These are phyloP conservation scores for Alectura lathami DNA, from an alignment of 2,113 vertebrate genomes.

Conservation along the genomic window DNA sequence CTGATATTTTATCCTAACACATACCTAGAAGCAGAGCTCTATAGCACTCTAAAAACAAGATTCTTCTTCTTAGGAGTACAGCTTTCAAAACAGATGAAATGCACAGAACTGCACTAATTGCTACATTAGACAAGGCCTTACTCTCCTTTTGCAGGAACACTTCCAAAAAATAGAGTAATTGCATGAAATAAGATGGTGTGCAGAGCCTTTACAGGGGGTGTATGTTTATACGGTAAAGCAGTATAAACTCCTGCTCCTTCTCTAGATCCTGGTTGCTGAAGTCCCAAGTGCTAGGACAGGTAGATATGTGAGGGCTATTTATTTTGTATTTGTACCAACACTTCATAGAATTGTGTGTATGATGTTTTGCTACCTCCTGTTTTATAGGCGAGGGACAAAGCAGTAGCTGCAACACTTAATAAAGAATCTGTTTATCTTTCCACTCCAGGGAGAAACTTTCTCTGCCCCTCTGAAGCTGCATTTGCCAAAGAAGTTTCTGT, in stretches of 20 bases:
- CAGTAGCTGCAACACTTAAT: not conserved
- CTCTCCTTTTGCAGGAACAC: not conserved
- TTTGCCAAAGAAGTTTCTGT: not conserved
- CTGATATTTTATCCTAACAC: not conserved
- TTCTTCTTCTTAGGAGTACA: not conserved
- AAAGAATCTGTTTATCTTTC: not conserved
- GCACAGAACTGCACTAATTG: not conserved
- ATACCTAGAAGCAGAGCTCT: not conserved
- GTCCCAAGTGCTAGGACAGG: not conserved
- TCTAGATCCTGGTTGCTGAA: not conserved
- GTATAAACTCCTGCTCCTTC: not conserved
- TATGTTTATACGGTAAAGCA: not conserved
- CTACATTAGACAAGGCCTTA: too few relatives aligned
- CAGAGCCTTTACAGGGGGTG: not conserved
- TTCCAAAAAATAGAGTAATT: not conserved
- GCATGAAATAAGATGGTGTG: not conserved
- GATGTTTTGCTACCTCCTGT: not conserved
- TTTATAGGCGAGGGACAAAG: not conserved
- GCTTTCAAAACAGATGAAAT: not conserved
- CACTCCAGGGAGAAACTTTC: not conserved
- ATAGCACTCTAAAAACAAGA: not conserved
- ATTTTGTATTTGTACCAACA: not conserved
- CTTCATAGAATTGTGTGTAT: not conserved
- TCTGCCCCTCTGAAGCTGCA: not conserved
- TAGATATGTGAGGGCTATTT: not conserved